phyloP scores from a whole-genome alignment of 2,797 vertebrate species.

The Leptatherina wallacei region DNA sequence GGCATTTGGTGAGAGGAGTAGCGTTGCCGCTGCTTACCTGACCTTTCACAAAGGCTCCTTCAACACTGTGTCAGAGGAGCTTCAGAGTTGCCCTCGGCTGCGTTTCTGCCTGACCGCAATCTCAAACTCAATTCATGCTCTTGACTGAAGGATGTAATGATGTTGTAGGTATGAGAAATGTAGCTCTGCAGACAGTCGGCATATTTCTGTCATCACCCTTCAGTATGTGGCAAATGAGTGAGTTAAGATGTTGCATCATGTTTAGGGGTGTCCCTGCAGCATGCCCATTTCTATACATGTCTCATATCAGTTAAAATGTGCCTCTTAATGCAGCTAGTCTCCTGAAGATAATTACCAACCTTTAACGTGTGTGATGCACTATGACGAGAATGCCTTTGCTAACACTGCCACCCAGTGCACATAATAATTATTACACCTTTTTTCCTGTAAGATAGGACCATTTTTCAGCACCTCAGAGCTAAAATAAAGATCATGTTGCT shows the following conservation, averaged over 20 bases:
- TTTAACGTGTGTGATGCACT: background rate
- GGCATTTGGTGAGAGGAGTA: slow-evolving; percentile 81
- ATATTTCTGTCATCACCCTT: background rate
- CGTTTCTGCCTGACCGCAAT: slow-evolving; percentile 16
- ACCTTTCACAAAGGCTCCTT: slow-evolving; percentile 72
- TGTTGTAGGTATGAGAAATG: background rate
- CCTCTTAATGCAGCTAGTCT: slow-evolving; percentile 24
- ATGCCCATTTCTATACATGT: slow-evolving; percentile 7
- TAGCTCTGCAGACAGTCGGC: slow-evolving; percentile 5
- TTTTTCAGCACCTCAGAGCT: background rate
- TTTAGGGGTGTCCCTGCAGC: background rate
- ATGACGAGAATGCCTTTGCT: slow-evolving; percentile 45
- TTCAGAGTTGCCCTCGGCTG: slow-evolving; percentile 19
- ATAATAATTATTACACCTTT: slow-evolving; percentile 16
- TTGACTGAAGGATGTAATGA: slow-evolving; percentile 25
- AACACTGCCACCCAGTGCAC: slow-evolving; percentile 73
- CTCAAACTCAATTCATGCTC: slow-evolving; percentile 25
- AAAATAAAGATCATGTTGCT: slow-evolving; percentile 21
- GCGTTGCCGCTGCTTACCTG: slow-evolving; percentile 73
- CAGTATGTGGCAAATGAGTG: background rate
- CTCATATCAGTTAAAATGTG: slow-evolving; percentile 18
- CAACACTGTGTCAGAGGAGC: slow-evolving; percentile 25
- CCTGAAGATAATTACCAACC: slow-evolving; percentile 43
- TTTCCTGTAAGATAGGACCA: slow-evolving; percentile 1
- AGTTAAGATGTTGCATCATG: slow-evolving; percentile 4